These are phyloP conservation scores for Trichopria drosophilae DNA, from an alignment of 2,888 invertebrate genomes.

Conservation along the genomic window DNA sequence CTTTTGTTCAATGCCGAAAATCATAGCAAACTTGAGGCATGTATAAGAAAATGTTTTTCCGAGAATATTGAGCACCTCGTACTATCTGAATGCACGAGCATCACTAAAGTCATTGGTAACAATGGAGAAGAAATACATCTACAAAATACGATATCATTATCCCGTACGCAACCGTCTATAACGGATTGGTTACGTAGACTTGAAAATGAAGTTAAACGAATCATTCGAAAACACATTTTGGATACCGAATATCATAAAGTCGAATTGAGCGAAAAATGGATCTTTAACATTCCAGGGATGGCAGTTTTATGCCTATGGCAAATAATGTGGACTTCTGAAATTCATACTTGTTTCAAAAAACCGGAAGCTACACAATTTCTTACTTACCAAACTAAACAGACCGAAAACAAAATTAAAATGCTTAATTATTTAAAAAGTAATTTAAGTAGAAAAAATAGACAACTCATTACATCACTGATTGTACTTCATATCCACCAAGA, in stretches of 20 bases:
- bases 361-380: constrained; percentile 55
- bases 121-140: constrained; percentile 65
- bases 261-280: constrained; percentile 58
- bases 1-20: constrained; percentile 72
- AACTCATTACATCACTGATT: constrained; percentile 62
- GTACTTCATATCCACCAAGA: constrained; percentile 63
- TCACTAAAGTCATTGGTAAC: constrained; percentile 66
- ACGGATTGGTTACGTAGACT: constrained; percentile 70
- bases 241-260: constrained; percentile 55
- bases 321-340: constrained; percentile 69
- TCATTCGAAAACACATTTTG: too few species aligned
- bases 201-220: constrained; percentile 68
- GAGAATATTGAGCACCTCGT: constrained; percentile 65
- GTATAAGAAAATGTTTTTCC: constrained; percentile 72
- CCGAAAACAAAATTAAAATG: constrained; percentile 62
- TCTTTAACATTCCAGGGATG: constrained; percentile 68
- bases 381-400: constrained; percentile 58
- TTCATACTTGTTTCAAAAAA: constrained; percentile 61
- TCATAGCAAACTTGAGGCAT: constrained; percentile 64
- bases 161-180: constrained; percentile 62
- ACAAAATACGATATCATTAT: constrained; percentile 25
- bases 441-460: constrained; percentile 61
- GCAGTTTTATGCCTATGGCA: constrained; percentile 65
- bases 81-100: constrained; percentile 61
- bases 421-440: constrained; percentile 65